These are phyloP conservation scores for Formicarius rufipectus DNA, from an alignment of 2,113 vertebrate genomes.

Conservation along the genomic window DNA sequence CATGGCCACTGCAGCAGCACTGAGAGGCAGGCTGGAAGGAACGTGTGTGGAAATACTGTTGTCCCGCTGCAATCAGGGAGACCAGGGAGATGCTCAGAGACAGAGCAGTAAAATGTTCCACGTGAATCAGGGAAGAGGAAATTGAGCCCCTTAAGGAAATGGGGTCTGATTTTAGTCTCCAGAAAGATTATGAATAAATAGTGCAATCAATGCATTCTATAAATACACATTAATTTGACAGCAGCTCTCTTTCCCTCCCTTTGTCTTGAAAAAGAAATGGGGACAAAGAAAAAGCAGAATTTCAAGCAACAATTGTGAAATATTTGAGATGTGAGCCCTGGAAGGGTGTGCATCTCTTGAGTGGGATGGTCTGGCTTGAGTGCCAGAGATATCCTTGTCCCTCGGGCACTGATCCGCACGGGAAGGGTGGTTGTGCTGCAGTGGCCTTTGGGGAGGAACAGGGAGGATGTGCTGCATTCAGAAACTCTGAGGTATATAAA, in stretches of 20 bases:
- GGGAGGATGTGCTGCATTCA: background rate
- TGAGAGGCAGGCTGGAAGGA: background rate
- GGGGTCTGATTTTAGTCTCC: background rate
- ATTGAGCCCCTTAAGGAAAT: background rate
- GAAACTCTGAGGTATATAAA: background rate
- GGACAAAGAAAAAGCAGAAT: background rate
- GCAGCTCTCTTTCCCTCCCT: background rate
- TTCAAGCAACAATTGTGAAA: background rate
- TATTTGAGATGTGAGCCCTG: background rate
- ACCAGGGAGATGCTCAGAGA: background rate
- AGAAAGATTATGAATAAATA: background rate
- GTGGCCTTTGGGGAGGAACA: background rate
- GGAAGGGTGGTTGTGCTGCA: background rate
- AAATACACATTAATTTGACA: background rate
- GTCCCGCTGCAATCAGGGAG: background rate
- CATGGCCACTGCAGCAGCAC: accelerated
- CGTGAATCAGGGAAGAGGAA: background rate
- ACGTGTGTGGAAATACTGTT: background rate
- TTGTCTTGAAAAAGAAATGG: background rate
- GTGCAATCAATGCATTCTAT: background rate
- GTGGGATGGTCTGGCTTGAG: background rate
- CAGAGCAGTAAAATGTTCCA: background rate
- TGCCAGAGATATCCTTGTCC: background rate
- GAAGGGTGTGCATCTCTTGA: background rate
- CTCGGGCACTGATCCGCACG: background rate